Evolutionary conservation across 2,888 invertebrate species (phyloP), one percentile per base, ranked within the genome.

Genomic region (Rutpela maculata): DNA sequence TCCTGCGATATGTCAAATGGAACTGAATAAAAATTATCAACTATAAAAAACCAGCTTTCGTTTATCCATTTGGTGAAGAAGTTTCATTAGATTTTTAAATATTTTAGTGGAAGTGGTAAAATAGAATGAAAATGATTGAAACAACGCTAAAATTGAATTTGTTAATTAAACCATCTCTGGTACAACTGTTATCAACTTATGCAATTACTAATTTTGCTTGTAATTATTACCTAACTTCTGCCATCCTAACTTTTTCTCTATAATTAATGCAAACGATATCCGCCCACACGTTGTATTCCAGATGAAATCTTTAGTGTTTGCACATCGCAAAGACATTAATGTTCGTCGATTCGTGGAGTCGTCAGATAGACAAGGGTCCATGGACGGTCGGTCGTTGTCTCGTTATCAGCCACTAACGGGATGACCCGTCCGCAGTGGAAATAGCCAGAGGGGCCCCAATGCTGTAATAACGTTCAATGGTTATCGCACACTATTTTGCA

Each of bases 391-490:
- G 78, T 79, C 77, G 79, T 83, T 78, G 78, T 78, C 82, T 87
- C 88, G 88, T 89, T 89, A 89, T 89, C 89, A 89, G 88, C 85
- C 85, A 84, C 85, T 88, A 88, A 87, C 85, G 84, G 85, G 88
- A 85, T 89, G 89, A 89, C 89, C 89, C 89, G 88, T 89, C 89
- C 88, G 86, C 82, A 84, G 86, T 85, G 79, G 85, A 85, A 86
- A 84, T 82, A 80, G 83, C 84, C 83, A 78, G 73, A 79, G 81
- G 81, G 76, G 82, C 81, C 83, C 78, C 75, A 19, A 83, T 80
- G 83, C 83, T 79, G 82, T 83, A 84, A 81, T 86, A 84, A 85
- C 80, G 82, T 85, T 85, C 85, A 83, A 85, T 83, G 84, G 85
- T 85, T 86, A 86, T 85, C 76, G 81, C 80, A 67, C 73, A 76